phyloP scores from a whole-genome alignment of 2,888 invertebrate species.

The Sphaeridia pumilis region DNA sequence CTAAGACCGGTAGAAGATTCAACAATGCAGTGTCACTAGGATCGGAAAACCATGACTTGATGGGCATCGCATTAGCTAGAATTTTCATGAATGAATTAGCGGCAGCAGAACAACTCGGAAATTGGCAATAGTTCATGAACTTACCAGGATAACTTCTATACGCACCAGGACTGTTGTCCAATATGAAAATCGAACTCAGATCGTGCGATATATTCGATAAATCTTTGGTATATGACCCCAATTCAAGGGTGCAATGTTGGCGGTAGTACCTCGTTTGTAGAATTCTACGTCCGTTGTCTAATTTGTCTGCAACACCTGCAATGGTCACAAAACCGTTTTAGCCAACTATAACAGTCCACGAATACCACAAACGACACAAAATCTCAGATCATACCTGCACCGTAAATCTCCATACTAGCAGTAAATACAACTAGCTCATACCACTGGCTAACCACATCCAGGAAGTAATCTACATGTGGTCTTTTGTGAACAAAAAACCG shows the following conservation, averaged over 20 bases:
- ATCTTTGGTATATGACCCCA: conserved; percentile 98
- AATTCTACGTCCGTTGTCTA: conserved; percentile 90
- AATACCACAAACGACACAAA: too few relatives aligned
- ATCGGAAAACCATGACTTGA: conserved; percentile 99
- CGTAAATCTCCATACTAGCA: conserved; percentile 99
- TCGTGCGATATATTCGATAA: conserved; percentile 93
- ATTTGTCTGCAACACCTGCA: conserved; percentile 88
- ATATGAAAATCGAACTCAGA: conserved; percentile 94
- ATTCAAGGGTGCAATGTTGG: conserved; percentile 92
- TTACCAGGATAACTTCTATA: conserved; percentile 94
- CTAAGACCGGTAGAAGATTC: conserved; percentile 91
- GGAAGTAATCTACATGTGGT: conserved; percentile 98
- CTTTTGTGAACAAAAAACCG: conserved; percentile 98
- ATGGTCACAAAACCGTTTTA: too few relatives aligned
- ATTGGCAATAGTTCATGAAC: too few relatives aligned
- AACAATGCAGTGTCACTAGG: conserved; percentile 92
- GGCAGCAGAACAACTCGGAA: too few relatives aligned
- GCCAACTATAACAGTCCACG: too few relatives aligned
- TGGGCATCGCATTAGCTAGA: conserved; percentile 99
- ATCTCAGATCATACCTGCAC: conserved; percentile 53
- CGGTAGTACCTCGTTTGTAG: conserved; percentile 85
- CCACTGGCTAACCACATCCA: conserved; percentile 97
- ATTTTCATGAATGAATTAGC: too few relatives aligned
- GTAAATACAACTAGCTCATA: conserved; percentile 98
- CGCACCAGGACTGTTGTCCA: conserved; percentile 98